phyloP scores from a whole-genome alignment of 2,113 vertebrate species.

The Seriola quinqueradiata region DNA sequence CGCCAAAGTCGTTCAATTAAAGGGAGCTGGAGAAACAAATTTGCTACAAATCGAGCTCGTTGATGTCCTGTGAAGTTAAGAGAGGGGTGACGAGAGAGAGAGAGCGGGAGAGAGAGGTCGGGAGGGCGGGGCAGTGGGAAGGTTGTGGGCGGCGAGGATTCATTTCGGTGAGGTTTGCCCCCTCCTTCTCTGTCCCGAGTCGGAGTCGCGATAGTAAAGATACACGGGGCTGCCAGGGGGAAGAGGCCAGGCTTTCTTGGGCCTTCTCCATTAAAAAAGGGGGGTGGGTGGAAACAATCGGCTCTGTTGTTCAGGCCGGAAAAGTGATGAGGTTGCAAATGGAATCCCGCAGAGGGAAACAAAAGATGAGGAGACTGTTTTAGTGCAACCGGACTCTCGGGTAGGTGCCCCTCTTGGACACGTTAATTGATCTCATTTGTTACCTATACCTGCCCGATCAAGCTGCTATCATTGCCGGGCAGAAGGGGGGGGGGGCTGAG shows the following conservation, averaged over 20 bases:
- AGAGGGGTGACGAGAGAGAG: conserved; percentile 19
- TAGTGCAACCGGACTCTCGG: conserved; percentile 91
- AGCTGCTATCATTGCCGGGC: conserved; percentile 86
- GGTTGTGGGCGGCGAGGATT: conserved; percentile 70
- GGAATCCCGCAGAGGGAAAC: conserved; percentile 87
- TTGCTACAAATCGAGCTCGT: conserved; percentile 89
- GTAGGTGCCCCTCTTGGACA: conserved; percentile 92
- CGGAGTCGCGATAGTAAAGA: conserved; percentile 87
- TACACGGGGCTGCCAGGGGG: conserved; percentile 82
- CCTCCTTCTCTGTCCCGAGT: conserved; percentile 73
- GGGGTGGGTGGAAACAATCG: conserved; percentile 88
- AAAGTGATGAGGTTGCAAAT: conserved; percentile 87
- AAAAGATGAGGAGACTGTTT: conserved; percentile 90
- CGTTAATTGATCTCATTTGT: conserved; percentile 99
- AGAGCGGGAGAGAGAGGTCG: conserved; percentile 52
- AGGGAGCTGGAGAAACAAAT: conserved; percentile 86
- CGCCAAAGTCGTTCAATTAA: conserved; percentile 72
- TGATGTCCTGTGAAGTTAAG: conserved; percentile 83
- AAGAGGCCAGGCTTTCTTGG: conserved; percentile 85
- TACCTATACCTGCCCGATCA: conserved; percentile 94
- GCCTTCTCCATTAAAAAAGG: conserved; percentile 82
- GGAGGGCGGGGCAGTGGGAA: conserved; percentile 15
- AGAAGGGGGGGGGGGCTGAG: background rate
- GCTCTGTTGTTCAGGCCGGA: conserved; percentile 87
- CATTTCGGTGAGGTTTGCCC: conserved; percentile 82